Percentiles rank a stretch among this genome's conserved stretches.
Conservation (phyloP, 2,797 vertebrate species). For the Poeciliopsis presidionis region DNA sequence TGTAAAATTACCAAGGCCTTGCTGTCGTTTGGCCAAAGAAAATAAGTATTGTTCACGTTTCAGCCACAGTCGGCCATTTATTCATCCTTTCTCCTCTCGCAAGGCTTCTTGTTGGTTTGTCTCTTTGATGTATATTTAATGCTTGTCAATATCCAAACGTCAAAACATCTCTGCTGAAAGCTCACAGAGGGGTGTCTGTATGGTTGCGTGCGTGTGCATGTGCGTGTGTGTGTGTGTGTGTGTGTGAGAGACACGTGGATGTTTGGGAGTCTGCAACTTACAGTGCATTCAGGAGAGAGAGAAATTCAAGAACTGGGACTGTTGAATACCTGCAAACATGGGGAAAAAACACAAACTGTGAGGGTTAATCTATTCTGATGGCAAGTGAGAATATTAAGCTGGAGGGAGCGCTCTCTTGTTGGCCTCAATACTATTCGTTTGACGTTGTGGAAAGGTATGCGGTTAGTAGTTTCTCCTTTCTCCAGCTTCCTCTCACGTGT, state of each 20-base stretch:
- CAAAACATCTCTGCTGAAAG: slow-evolving; percentile 51
- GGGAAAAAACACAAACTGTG: not conserved
- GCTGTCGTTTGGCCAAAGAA: not conserved
- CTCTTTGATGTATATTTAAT: slow-evolving; percentile 72
- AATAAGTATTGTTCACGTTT: slow-evolving; percentile 3
- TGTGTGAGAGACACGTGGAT: slow-evolving; percentile 8
- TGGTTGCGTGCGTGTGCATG: slow-evolving; percentile 8
- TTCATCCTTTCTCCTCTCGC: slow-evolving; percentile 11
- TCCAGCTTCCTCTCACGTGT: slow-evolving; percentile 22
- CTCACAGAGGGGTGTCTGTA: not conserved
- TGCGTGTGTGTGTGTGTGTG: not conserved
- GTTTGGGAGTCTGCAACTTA: not conserved
- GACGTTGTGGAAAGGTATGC: slow-evolving; percentile 61
- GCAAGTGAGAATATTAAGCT: not conserved
- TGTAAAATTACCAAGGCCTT: slow-evolving; percentile 13
- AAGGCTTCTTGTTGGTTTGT: slow-evolving; percentile 34
- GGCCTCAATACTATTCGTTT: slow-evolving; percentile 30
- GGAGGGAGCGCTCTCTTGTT: not conserved
- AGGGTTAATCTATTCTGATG: not conserved
- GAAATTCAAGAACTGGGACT: not conserved
- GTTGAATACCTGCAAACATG: not conserved
- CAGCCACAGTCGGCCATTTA: slow-evolving; percentile 17
- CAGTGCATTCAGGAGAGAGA: not conserved
- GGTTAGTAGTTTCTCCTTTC: slow-evolving; percentile 40
- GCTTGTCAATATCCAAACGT: slow-evolving; percentile 52